A percentile compares a stretch with the other conserved stretches of the same genome.
These are phyloP conservation scores for Nymphicus hollandicus DNA, from an alignment of 2,113 vertebrate species.

Conservation along the genomic window DNA sequence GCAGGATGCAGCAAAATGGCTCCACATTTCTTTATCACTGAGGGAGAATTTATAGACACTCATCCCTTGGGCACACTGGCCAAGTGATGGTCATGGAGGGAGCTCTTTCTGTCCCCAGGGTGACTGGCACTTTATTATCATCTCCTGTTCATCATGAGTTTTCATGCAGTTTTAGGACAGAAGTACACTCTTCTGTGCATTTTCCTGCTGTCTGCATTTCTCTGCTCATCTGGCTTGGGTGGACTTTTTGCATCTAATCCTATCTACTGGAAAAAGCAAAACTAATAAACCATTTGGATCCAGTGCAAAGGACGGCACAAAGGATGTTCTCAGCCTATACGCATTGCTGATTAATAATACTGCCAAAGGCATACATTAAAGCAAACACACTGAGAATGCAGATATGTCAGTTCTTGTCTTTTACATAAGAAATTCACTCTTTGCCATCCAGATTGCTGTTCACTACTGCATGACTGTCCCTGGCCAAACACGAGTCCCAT, in stretches of 20 bases:
- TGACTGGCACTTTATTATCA: neutral
- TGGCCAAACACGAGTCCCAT: neutral
- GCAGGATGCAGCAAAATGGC: neutral
- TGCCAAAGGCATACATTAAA: neutral
- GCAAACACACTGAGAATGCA: neutral
- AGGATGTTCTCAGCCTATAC: neutral
- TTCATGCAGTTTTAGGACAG: neutral
- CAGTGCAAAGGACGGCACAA: rapidly evolving
- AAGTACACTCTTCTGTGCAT: neutral
- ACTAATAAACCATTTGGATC: neutral
- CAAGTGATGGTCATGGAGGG: neutral
- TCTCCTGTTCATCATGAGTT: neutral
- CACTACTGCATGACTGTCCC: neutral
- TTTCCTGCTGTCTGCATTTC: neutral
- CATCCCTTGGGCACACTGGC: neutral
- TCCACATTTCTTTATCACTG: neutral
- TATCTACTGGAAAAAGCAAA: neutral
- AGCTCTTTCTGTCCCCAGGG: neutral
- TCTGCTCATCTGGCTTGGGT: neutral
- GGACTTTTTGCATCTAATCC: neutral
- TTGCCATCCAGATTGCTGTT: neutral
- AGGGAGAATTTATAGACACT: neutral
- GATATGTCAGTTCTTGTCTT: neutral
- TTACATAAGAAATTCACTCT: neutral
- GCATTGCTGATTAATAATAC: neutral